Base-by-base conservation (phyloP, 2,888 invertebrate species). In the Anoplius nigerrimus region DNA sequence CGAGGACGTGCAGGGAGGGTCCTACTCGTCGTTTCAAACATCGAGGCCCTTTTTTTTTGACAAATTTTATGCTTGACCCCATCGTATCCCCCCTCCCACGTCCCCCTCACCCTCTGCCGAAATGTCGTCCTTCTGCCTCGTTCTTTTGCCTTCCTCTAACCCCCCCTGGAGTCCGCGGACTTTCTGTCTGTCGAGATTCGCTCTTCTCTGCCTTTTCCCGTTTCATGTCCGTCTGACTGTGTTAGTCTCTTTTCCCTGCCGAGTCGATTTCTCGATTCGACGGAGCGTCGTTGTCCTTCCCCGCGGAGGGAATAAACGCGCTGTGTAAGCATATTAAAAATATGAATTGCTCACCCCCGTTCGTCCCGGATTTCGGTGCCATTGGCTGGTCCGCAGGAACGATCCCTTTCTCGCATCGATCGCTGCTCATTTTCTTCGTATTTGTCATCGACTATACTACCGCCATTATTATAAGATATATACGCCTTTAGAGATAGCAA, bases 11-110 rank as follows among this genome's bases (percentile, higher is more conserved):
- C 75, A 67, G 68, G 68, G 62, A 66, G 73, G 69, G 64, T 62
- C 72, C 55, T 68, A 78, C 70, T 76, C 76, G 78, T 82, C 72
- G 69, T 78, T 72, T 74, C 76, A 79, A 83, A 80, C 77, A 81
- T 82, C 74, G 59, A 60, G 62, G 58, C 64, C 75, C 53, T 70
- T 34, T 59, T 74, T 76, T 80, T 78, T 76, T 66, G 45, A 69
- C 76, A 73, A 34, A 76, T 81, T 82, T 76, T 67, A 73, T 73
- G 72, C 72, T 78, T 78, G 76, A 79, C 79, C 79, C 72, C 62
- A 48, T 48, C 54, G 11, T 51, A 66, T 69, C 61, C 51, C 57
- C 61, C 2, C 5, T n/a, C 59, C 52, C 62, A 64, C 61, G 43
- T 8, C 54, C 62, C 20, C n/a, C n/a, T n/a, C n/a, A n/a, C n/a